Percentiles rank a stretch among this genome's conserved stretches.
These are phyloP conservation scores for Lasioglossum lativentre DNA, from an alignment of 2,888 invertebrate genomes.

Conservation along the genomic window DNA sequence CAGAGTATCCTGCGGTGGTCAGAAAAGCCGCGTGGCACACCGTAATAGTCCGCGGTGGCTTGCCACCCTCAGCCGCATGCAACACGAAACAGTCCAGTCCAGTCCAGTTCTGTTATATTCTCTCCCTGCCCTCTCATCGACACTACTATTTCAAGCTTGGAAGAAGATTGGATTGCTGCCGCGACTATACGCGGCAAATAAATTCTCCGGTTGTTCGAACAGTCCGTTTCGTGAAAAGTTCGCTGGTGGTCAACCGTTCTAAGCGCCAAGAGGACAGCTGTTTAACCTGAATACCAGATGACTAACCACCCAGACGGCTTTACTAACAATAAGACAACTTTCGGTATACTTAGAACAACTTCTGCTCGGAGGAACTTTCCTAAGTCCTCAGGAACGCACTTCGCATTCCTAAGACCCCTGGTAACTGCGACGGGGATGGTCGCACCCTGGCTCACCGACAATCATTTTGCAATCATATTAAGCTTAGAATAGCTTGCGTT, in stretches of 20 bases:
- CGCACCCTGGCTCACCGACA: neutral
- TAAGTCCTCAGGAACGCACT: neutral
- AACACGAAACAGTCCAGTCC: slow-evolving; percentile 57
- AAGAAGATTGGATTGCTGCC: neutral
- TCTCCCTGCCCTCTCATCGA: slow-evolving; percentile 22
- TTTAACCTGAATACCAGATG: slow-evolving; percentile 7
- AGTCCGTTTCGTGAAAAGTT: neutral
- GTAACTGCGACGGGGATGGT: neutral
- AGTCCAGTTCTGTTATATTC: neutral
- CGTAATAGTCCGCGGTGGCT: slow-evolving; percentile 45
- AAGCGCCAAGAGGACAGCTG: neutral
- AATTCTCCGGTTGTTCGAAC: no score
- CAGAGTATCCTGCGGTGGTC: slow-evolving; percentile 65
- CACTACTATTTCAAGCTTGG: neutral
- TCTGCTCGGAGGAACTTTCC: neutral
- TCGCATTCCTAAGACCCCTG: neutral
- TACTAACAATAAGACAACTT: neutral
- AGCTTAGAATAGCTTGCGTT: neutral
- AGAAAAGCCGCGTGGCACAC: slow-evolving; percentile 58
- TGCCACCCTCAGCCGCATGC: slow-evolving; percentile 12
- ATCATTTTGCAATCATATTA: neutral
- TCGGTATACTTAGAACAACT: neutral
- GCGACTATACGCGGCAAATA: neutral
- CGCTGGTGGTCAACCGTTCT: neutral
- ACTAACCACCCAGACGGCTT: neutral